These are phyloP conservation scores for Guaruba guarouba DNA, from an alignment of 2,113 vertebrate species.

Conservation along the genomic window DNA sequence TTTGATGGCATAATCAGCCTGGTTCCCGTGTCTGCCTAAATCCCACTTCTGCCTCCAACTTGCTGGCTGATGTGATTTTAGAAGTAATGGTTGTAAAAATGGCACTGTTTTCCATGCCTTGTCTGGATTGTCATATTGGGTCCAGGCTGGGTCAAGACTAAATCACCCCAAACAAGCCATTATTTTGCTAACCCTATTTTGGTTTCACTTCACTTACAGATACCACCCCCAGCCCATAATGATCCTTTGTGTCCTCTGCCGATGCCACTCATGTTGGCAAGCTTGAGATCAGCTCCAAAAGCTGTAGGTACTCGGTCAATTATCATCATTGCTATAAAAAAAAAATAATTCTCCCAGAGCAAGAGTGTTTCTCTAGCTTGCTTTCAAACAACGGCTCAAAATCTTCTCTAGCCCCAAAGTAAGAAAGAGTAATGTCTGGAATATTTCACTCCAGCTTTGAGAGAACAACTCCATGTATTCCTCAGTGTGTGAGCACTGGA, in stretches of 20 bases:
- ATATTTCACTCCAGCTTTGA: slow-evolving; percentile 40
- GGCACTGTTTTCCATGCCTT: neutral
- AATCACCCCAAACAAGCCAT: neutral
- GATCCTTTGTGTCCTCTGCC: neutral
- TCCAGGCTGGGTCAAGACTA: neutral
- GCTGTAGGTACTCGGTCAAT: neutral
- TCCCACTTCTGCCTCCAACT: neutral
- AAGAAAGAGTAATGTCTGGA: slow-evolving; percentile 60
- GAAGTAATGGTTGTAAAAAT: neutral
- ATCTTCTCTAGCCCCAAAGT: neutral
- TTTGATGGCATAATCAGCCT: neutral
- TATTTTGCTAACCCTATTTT: neutral
- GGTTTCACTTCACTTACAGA: neutral
- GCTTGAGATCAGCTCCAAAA: neutral
- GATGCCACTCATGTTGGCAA: fast-evolving
- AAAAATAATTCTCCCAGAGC: neutral
- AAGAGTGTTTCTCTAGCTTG: slow-evolving; percentile 11
- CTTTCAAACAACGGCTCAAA: slow-evolving; percentile 26
- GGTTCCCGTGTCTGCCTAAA: neutral
- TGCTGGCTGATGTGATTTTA: neutral
- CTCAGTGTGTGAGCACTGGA: slow-evolving; percentile 30
- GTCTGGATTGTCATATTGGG: neutral
- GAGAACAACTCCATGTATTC: slow-evolving; percentile 60
- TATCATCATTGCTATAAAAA: neutral
- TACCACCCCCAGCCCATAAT: neutral